Percentiles rank a stretch among this genome's conserved stretches.
These are phyloP conservation scores for Plagodis pulveraria DNA, from an alignment of 2,888 invertebrate species.

Conservation along the genomic window DNA sequence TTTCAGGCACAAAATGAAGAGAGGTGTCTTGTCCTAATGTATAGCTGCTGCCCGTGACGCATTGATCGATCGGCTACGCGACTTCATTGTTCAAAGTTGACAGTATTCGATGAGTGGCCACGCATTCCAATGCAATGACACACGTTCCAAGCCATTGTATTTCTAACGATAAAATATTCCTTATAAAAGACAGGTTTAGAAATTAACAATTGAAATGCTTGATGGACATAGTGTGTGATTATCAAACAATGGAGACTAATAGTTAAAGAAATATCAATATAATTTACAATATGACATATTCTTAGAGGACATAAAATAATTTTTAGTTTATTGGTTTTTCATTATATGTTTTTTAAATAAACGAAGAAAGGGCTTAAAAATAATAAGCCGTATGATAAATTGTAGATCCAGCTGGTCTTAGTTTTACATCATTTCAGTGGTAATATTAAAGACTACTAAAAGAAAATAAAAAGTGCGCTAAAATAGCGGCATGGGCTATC, in stretches of 20 bases:
- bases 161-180: slow-evolving; percentile 37
- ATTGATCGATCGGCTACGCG: slow-evolving; percentile 25
- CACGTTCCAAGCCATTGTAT: slow-evolving; percentile 55
- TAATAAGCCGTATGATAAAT: no score
- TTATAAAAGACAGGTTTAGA: slow-evolving; percentile 57
- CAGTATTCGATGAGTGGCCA: slow-evolving; percentile 54
- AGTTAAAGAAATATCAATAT: slow-evolving; percentile 16
- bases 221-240: slow-evolving; percentile 27
- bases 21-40: no score
- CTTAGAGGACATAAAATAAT: no score
- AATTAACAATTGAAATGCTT: slow-evolving; percentile 56
- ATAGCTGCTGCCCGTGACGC: background rate
- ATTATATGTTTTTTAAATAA: no score
- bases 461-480: no score
- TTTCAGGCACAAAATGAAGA: no score
- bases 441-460: no score
- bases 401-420: no score
- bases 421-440: no score
- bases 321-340: no score
- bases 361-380: no score
- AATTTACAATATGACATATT: background rate
- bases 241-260: slow-evolving; percentile 25
- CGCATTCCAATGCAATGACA: slow-evolving; percentile 65
- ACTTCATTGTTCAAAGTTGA: slow-evolving; percentile 52
- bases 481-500: no score